Conservation (phyloP, 2,113 vertebrate species). For the Burhinus bistriatus region DNA sequence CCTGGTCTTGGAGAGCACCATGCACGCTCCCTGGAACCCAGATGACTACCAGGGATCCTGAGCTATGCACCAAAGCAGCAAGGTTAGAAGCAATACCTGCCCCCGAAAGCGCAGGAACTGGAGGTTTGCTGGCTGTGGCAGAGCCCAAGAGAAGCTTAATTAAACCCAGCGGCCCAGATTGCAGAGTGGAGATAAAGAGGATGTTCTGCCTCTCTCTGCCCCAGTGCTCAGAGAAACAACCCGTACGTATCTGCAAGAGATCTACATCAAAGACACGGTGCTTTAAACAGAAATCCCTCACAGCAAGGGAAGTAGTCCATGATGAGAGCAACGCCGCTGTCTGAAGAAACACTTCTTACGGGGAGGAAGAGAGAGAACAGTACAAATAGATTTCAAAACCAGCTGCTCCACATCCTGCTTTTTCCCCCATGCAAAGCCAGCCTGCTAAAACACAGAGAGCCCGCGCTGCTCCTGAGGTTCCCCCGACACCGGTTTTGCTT, state of each 20-base stretch:
- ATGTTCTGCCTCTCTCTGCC: neutral
- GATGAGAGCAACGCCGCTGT: rapidly evolving
- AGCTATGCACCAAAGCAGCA: neutral
- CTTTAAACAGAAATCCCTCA: neutral
- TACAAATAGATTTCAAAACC: neutral
- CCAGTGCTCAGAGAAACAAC: neutral
- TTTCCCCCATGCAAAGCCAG: neutral
- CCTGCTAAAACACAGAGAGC: neutral
- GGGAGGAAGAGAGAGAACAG: neutral
- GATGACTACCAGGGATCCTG: neutral
- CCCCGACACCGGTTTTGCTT: neutral
- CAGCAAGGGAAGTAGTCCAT: neutral
- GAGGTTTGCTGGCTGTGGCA: neutral
- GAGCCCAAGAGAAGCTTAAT: neutral
- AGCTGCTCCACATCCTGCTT: neutral
- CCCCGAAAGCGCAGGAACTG: neutral
- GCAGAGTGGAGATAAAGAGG: neutral
- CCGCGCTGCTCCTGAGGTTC: neutral
- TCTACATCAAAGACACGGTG: neutral
- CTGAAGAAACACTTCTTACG: neutral
- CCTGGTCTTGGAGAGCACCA: neutral
- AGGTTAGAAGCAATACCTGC: neutral
- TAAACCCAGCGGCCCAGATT: neutral
- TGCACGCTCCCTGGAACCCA: rapidly evolving
- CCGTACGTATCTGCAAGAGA: rapidly evolving